These are phyloP conservation scores for Boloria selene DNA, from an alignment of 2,888 invertebrate genomes.

Conservation along the genomic window DNA sequence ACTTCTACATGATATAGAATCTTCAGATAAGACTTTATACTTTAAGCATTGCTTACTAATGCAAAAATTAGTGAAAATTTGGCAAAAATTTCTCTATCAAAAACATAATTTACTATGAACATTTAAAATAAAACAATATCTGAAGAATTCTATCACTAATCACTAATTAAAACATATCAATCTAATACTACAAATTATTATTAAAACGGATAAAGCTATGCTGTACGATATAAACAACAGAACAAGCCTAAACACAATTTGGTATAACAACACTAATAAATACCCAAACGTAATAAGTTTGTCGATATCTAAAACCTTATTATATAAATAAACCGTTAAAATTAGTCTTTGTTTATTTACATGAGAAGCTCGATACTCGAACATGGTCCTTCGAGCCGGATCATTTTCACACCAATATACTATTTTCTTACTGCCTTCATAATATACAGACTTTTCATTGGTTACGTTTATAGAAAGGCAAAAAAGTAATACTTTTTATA, in stretches of 20 bases:
- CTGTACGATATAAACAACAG: slow-evolving; percentile 25
- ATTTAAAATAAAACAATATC: neutral
- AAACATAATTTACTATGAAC: neutral
- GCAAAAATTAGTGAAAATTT: neutral
- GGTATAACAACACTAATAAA: slow-evolving; percentile 34
- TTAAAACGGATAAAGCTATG: slow-evolving; percentile 24
- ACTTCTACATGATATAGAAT: slow-evolving; percentile 10
- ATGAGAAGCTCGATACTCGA: slow-evolving; percentile 27
- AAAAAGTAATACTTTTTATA: too few relatives aligned
- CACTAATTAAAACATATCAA: neutral
- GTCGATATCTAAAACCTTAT: slow-evolving; percentile 33
- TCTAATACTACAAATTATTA: slow-evolving; percentile 10
- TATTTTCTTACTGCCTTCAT: neutral
- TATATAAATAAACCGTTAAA: slow-evolving; percentile 28
- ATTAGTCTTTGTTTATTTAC: slow-evolving; percentile 35
- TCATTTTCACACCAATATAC: neutral
- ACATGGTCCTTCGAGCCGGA: slow-evolving; percentile 27
- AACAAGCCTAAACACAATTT: slow-evolving; percentile 29
- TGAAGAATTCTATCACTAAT: slow-evolving; percentile 5
- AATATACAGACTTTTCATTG: slow-evolving; percentile 5
- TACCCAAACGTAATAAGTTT: slow-evolving; percentile 18
- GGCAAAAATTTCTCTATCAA: neutral
- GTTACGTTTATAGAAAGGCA: neutral
- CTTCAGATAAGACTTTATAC: slow-evolving; percentile 4
- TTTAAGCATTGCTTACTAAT: neutral